phyloP scores from a whole-genome alignment of 2,797 vertebrate species.

The Squalus acanthias region DNA sequence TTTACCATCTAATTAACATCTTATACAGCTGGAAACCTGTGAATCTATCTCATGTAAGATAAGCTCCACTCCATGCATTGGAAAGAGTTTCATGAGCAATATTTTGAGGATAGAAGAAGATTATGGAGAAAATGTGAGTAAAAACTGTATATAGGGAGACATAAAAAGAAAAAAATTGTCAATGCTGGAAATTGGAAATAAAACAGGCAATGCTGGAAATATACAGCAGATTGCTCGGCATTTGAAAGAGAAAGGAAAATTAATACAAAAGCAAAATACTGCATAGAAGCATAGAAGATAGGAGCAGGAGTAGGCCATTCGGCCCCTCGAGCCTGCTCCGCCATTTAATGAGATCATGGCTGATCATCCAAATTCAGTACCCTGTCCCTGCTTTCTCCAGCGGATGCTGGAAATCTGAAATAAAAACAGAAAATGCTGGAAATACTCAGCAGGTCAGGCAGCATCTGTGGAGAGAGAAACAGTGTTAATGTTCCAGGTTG shows the following conservation, averaged over 20 bases:
- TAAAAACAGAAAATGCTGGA: too few relatives aligned
- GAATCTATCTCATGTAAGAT: neutral
- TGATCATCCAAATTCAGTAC: too few relatives aligned
- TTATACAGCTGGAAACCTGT: neutral
- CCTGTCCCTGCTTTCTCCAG: too few relatives aligned
- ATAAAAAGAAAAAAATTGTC: neutral
- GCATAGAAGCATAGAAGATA: too few relatives aligned
- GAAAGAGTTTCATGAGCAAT: neutral
- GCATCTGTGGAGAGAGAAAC: too few relatives aligned
- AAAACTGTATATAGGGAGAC: neutral
- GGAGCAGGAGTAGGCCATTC: too few relatives aligned
- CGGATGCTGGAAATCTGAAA: too few relatives aligned
- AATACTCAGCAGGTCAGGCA: too few relatives aligned
- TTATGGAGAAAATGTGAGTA: neutral
- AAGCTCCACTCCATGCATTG: neutral
- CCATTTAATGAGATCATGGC: too few relatives aligned
- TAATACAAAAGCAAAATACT: neutral
- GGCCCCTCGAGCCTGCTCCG: too few relatives aligned
- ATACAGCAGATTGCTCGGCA: neutral
- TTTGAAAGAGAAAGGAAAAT: neutral
- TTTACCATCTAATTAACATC: neutral
- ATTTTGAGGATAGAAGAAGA: neutral
- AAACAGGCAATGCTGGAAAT: neutral
- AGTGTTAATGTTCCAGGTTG: too few relatives aligned
- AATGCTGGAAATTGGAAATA: neutral